Evolutionary conservation across 2,113 vertebrate species (phyloP), one percentile per base, ranked within the genome.

Genomic region (Gasterosteus aculeatus): DNA sequence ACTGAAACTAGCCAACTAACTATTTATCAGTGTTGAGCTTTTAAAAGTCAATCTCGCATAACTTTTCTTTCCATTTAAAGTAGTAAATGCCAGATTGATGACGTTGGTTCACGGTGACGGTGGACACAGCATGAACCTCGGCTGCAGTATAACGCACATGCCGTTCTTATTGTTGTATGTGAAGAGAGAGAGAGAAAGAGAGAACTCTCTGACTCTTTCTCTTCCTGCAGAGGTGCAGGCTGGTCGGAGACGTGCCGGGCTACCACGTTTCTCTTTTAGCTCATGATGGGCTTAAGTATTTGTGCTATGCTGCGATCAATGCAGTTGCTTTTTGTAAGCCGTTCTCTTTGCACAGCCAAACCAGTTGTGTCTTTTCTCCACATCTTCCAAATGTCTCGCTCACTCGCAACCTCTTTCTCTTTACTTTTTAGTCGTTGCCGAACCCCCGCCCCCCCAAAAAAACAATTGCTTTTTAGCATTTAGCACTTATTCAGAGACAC

Each of bases 211-310:
- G n/a, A 53, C n/a, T 53, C 51, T 54, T 22, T 53, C 51, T 54
- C 51, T 54, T 26, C 51, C n/a, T 7, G 14, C 11, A 59, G 53
- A 77, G 62, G 44, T 63, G 53, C 26, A 54, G 33, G 47, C 69
- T 68, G 86, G 75, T 80, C 73, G 58, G 46, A 57, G 63, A 76
- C 10, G 38, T 82, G 80, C 62, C 53, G 42, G 3, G 35, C 58
- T 69, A 56, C 42, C 61, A 57, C 68, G 47, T 68, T 74, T 61
- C 54, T 77, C 69, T 81, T 78, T 88, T 78, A 84, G 39, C 61
- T 39, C 72, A 10, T 65, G 47, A 87, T 82, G n/a, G 58, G 75
- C 70, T 80, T 72, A 79, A 80, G 73, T 85, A 72, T 87, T 89
- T 85, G 67, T 83, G 56, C 54, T 64, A 61, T 44, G 35, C 63